Conservation (phyloP, 2,797 vertebrate genomes). For the Luscinia megarhynchos region DNA sequence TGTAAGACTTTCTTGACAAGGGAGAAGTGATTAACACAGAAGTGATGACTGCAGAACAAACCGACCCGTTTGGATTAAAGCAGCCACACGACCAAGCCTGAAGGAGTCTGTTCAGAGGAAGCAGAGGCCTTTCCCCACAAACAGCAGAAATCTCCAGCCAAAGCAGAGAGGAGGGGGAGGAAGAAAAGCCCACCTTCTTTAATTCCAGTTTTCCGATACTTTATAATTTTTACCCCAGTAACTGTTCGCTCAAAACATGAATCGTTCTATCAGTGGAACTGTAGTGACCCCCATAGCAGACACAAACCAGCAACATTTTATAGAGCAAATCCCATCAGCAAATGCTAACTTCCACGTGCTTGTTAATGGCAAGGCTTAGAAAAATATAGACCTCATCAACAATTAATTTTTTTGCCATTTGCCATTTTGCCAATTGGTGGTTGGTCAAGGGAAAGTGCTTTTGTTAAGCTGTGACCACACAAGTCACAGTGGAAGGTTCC, state of each 20-base stretch:
- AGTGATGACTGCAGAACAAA: neutral
- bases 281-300: neutral
- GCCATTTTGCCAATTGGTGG: constrained; percentile 62
- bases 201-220: neutral
- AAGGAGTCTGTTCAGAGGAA: neutral
- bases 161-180: neutral
- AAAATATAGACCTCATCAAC: constrained; percentile 71
- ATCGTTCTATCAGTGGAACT: neutral
- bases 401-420: constrained; percentile 80
- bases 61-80: constrained; percentile 3
- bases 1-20: constrained; percentile 31
- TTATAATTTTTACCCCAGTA: constrained; percentile 4
- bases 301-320: neutral
- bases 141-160: neutral
- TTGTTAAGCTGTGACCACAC: constrained; percentile 94
- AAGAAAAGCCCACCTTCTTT: neutral
- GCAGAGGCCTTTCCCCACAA: neutral
- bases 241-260: neutral
- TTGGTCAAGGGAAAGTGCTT: constrained; percentile 86
- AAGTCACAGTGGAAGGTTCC: constrained; percentile 86
- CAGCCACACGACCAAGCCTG: neutral
- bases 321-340: constrained; percentile 29
- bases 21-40: constrained; percentile 4
- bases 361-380: constrained; percentile 68
- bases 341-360: constrained; percentile 28